phyloP scores from a whole-genome alignment of 2,797 vertebrate genomes.

The Momotus momota region DNA sequence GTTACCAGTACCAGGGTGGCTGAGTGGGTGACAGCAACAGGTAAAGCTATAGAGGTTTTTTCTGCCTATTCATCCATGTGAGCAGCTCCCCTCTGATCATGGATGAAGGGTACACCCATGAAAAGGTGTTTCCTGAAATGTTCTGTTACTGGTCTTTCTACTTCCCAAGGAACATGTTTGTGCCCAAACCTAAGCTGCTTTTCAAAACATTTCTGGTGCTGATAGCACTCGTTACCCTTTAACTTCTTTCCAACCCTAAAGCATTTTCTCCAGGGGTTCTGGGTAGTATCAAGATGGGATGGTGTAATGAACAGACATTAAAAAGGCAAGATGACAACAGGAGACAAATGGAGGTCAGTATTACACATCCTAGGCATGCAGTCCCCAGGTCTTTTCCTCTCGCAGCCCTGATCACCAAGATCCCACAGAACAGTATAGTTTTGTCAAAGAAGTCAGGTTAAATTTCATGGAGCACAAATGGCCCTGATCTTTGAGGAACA shows the following conservation, averaged over 20 bases:
- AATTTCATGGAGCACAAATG: neutral
- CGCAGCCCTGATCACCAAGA: neutral
- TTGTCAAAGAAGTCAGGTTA: neutral
- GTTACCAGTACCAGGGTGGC: neutral
- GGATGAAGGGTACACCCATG: neutral
- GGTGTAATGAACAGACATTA: neutral
- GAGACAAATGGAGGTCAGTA: neutral
- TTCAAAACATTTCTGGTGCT: neutral
- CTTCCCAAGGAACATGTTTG: neutral
- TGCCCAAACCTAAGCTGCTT: neutral
- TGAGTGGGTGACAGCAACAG: neutral
- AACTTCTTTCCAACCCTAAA: neutral
- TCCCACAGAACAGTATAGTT: neutral
- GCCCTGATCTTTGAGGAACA: neutral
- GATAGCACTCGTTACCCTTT: neutral
- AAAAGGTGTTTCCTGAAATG: neutral
- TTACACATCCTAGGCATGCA: neutral
- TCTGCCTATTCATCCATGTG: neutral
- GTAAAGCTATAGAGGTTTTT: neutral
- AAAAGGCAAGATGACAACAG: neutral
- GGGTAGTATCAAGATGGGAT: neutral
- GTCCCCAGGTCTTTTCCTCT: neutral
- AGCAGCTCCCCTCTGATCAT: neutral
- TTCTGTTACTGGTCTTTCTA: neutral
- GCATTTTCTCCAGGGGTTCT: neutral